These are phyloP conservation scores for Periophthalmodon schlosseri DNA, from an alignment of 2,113 vertebrate genomes.

Conservation along the genomic window DNA sequence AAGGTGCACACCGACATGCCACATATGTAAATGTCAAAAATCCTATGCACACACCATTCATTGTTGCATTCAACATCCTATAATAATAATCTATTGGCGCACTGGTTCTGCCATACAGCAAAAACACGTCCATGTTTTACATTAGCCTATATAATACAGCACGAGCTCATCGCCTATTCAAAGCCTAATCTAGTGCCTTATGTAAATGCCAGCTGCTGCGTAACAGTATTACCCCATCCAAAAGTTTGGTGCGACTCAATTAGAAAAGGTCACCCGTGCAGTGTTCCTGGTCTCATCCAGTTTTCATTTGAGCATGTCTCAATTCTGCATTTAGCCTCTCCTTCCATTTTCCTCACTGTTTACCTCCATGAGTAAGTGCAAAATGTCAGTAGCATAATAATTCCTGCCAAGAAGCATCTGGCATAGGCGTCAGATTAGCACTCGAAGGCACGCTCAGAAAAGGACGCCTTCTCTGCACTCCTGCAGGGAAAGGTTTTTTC, in stretches of 20 bases:
- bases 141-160: constrained; percentile 43
- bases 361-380: constrained; percentile 40
- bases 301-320: constrained; percentile 46
- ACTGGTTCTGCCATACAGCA: neutral
- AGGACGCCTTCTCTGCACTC: constrained; percentile 16
- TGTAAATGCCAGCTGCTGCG: constrained; percentile 55
- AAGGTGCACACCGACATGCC: too few relatives aligned
- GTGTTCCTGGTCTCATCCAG: constrained; percentile 41
- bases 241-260: constrained; percentile 58
- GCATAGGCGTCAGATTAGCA: constrained; percentile 32
- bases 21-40: neutral
- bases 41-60: neutral
- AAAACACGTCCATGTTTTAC: constrained; percentile 4
- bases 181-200: constrained; percentile 27
- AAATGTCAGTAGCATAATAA: constrained; percentile 63
- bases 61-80: neutral
- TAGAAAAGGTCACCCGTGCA: constrained; percentile 70
- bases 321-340: constrained; percentile 37
- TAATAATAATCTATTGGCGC: neutral
- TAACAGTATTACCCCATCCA: constrained; percentile 23
- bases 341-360: constrained; percentile 45
- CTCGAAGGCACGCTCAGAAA: constrained; percentile 15
- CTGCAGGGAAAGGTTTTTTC: neutral
- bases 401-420: constrained; percentile 18
- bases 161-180: constrained; percentile 39